These are phyloP conservation scores for Petrocephalus zakoni DNA, from an alignment of 2,113 vertebrate genomes.

Conservation along the genomic window DNA sequence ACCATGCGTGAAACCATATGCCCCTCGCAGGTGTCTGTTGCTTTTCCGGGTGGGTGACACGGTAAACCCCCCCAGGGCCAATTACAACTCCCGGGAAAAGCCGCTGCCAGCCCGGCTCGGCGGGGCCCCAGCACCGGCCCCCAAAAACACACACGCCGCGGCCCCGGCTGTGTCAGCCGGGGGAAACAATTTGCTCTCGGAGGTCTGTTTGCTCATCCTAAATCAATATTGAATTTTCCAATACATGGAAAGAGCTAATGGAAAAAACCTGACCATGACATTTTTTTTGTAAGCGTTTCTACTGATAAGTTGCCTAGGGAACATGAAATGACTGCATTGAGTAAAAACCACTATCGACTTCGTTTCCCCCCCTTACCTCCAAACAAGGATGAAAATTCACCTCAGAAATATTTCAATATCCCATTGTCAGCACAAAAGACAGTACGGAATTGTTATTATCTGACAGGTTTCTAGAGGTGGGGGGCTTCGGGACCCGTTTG, in stretches of 20 bases:
- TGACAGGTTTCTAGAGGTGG: constrained; percentile 22
- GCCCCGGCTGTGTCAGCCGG: not conserved
- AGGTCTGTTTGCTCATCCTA: not conserved
- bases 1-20: not conserved
- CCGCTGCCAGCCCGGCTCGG: not conserved
- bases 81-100: not conserved
- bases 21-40: not conserved
- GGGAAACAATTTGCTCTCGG: not conserved
- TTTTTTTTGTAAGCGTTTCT: constrained; percentile 9
- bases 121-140: not conserved
- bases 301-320: constrained; percentile 4
- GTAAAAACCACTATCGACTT: not conserved
- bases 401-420: constrained; percentile 50
- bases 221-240: constrained; percentile 10
- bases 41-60: not conserved
- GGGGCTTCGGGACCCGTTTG: constrained; percentile 37
- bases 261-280: not conserved
- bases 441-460: not conserved
- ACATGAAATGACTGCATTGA: not conserved
- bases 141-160: not conserved
- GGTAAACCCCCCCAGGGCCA: not conserved
- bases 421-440: constrained; percentile 44
- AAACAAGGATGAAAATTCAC: not conserved
- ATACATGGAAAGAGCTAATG: constrained; percentile 9
- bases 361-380: not conserved